Evolutionary conservation across 1,140 invertebrate species (phyloP).

Genomic region (Conopomorpha cramerella): DNA sequence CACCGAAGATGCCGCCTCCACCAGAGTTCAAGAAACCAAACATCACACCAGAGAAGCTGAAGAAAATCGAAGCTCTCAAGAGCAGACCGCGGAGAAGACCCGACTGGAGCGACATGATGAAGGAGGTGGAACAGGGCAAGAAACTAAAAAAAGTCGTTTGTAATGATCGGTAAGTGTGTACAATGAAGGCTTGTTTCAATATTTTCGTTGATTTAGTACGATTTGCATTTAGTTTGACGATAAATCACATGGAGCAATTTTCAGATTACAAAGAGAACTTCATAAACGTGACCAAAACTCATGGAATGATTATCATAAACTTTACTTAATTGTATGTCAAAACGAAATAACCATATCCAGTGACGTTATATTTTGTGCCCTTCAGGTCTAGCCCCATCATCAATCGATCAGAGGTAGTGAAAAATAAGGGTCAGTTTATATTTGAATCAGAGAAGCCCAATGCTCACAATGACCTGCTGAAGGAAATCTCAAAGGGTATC

Average conservation of each 20-base stretch:
- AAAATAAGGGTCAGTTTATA: conserved; percentile 78
- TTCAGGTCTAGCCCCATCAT: conserved; percentile 64
- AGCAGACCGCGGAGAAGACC: conserved; percentile 79
- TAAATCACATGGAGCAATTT: too few species aligned
- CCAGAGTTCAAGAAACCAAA: conserved; percentile 58
- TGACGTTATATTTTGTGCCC: conserved; percentile 6
- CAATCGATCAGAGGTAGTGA: conserved; percentile 64
- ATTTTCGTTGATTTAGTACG: too few species aligned
- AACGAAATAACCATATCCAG: too few species aligned
- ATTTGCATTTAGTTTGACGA: too few species aligned
- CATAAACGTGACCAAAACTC: too few species aligned
- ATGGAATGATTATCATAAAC: too few species aligned
- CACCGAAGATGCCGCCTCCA: conserved; percentile 74
- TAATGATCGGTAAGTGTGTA: conserved; percentile 77
- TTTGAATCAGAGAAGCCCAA: conserved; percentile 86
- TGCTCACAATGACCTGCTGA: conserved; percentile 80
- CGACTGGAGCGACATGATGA: conserved; percentile 89
- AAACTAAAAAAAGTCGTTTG: conserved; percentile 80
- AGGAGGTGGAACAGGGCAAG: conserved; percentile 80
- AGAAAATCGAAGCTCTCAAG: conserved; percentile 67
- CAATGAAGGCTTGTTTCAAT: too few species aligned
- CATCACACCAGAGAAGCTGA: conserved; percentile 58
- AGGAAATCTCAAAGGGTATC: conserved; percentile 81
- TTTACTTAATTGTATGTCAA: too few species aligned
- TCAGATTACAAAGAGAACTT: too few species aligned